phyloP scores from a whole-genome alignment of 2,113 vertebrate genomes.

The Excalfactoria chinensis region DNA sequence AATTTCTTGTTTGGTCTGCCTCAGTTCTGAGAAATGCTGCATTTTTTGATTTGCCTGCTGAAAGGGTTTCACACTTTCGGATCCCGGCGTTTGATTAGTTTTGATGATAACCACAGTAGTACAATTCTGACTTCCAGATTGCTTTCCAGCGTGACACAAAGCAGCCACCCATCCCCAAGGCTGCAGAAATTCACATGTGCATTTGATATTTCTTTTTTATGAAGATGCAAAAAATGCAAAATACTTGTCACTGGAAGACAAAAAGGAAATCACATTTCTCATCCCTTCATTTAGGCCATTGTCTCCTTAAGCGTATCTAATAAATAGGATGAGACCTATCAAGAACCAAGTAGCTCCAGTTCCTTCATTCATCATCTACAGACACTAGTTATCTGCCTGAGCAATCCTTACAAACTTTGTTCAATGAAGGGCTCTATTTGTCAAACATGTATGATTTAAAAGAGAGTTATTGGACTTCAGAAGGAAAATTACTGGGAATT shows the following conservation, averaged over 20 bases:
- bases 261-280: not conserved
- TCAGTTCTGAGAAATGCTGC: not conserved
- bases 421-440: not conserved
- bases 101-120: conserved; percentile 73
- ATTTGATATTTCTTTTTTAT: conserved; percentile 31
- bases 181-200: conserved; percentile 56
- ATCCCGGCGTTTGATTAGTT: conserved; percentile 17
- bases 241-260: not conserved
- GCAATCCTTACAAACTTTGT: conserved; percentile 32
- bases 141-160: conserved; percentile 42
- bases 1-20: conserved; percentile 54
- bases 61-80: conserved; percentile 66
- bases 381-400: not conserved
- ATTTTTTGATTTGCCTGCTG: conserved; percentile 60
- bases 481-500: conserved; percentile 33
- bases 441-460: not conserved
- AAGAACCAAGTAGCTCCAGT: not conserved
- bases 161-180: conserved; percentile 59
- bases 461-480: not conserved
- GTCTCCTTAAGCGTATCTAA: not conserved
- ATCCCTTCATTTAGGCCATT: not conserved
- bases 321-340: not conserved
- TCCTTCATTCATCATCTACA: not conserved
- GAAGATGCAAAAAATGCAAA: not conserved
- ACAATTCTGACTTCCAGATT: conserved; percentile 50